Conservation (phyloP, 2,113 vertebrate genomes). For the Cyprinodon tularosa region DNA sequence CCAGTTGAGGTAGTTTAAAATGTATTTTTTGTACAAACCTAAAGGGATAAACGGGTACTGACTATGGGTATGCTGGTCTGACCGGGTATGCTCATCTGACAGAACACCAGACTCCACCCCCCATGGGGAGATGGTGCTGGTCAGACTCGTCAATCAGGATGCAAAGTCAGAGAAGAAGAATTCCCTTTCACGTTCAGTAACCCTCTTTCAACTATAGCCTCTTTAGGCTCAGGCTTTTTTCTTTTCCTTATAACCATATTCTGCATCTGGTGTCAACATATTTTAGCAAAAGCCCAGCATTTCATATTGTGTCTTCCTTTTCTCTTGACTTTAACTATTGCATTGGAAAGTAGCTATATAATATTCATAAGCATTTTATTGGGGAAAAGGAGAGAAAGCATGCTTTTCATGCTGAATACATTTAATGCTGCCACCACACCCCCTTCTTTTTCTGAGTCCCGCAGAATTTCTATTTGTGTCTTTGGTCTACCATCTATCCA, state of each 20-base stretch:
- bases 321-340: conserved; percentile 10
- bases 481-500: conserved; percentile 53
- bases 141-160: too few relatives aligned
- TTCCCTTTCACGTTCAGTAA: background rate
- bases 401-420: conserved; percentile 28
- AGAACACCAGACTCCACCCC: too few relatives aligned
- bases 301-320: background rate
- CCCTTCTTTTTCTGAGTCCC: conserved; percentile 38
- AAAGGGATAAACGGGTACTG: too few relatives aligned
- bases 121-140: too few relatives aligned
- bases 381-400: conserved; percentile 4
- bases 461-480: conserved; percentile 69
- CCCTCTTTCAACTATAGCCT: background rate
- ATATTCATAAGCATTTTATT: background rate
- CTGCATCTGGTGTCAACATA: background rate
- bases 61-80: too few relatives aligned
- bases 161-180: background rate
- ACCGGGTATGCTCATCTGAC: too few relatives aligned
- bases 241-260: background rate
- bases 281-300: background rate
- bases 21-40: too few relatives aligned
- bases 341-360: background rate
- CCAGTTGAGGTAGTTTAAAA: too few relatives aligned
- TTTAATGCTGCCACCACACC: conserved; percentile 52
- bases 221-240: background rate